Evolutionary conservation across 2,888 invertebrate species (phyloP).

Genomic region (Dryadula phaetusa): DNA sequence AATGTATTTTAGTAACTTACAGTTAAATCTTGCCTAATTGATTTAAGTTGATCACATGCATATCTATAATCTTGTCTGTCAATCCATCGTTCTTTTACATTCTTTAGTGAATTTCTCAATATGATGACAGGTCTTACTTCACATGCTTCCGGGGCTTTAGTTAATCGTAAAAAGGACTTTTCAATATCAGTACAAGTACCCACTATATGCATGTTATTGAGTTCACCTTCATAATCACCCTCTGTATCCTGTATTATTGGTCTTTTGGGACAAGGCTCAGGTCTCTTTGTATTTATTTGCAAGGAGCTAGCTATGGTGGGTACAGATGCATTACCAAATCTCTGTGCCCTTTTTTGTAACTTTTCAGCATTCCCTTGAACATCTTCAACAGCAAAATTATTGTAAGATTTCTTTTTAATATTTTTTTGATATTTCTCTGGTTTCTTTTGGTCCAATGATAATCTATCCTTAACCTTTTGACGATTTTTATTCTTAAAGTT

Average conservation of each 20-base stretch:
- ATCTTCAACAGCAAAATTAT: conserved; percentile 87
- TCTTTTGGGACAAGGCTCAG: conserved; percentile 63
- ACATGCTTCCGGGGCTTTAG: conserved; percentile 96
- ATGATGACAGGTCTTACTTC: conserved; percentile 96
- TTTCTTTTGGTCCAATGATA: conserved; percentile 78
- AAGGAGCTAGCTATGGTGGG: conserved; percentile 80
- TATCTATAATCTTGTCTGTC: conserved; percentile 96
- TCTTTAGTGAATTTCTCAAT: conserved; percentile 91
- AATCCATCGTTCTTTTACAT: conserved; percentile 96
- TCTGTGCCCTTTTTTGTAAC: conserved; percentile 94
- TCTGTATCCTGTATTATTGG: conserved; percentile 84
- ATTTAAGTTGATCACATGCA: conserved; percentile 99
- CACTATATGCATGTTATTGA: conserved; percentile 94
- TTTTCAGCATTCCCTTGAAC: conserved; percentile 90
- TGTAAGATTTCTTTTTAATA: conserved; percentile 85
- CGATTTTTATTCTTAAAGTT: conserved; percentile 66
- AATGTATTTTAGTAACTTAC: conserved; percentile 80
- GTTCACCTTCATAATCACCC: conserved; percentile 88
- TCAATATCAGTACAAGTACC: conserved; percentile 97
- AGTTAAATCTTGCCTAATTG: conserved; percentile 99
- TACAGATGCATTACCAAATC: conserved; percentile 87
- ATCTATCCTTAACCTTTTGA: conserved; percentile 84
- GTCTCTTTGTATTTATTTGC: conserved; percentile 63
- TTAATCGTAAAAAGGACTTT: conserved; percentile 97
- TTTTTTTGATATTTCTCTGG: conserved; percentile 77